These are phyloP conservation scores for Syngnathus scovelli DNA, from an alignment of 2,113 vertebrate genomes.

Conservation along the genomic window DNA sequence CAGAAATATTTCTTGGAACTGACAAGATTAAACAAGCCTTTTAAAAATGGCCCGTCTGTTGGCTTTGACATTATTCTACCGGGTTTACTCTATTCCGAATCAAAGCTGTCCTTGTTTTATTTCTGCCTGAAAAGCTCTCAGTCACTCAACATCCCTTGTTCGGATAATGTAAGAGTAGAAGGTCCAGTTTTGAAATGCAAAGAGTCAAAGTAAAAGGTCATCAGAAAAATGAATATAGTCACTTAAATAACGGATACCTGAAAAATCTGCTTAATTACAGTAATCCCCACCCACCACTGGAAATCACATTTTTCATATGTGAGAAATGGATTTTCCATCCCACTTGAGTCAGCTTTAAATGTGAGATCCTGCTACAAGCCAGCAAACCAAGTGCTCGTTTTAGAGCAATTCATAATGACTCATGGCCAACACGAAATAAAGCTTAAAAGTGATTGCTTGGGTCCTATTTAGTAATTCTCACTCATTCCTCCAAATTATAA, in stretches of 20 bases:
- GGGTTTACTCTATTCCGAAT: no score
- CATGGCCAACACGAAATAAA: conserved; percentile 46
- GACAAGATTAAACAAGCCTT: no score
- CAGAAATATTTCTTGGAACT: no score
- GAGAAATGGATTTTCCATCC: conserved; percentile 23
- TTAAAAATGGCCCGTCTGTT: no score
- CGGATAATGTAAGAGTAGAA: no score
- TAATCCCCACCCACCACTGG: not conserved
- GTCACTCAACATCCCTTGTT: no score
- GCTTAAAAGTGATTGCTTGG: conserved; percentile 39
- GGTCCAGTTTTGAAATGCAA: no score
- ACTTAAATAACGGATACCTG: not conserved
- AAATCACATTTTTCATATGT: conserved; percentile 9
- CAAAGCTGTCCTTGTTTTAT: no score
- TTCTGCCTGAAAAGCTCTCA: no score
- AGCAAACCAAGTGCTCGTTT: conserved; percentile 40
- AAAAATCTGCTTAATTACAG: not conserved
- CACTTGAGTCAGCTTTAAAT: conserved; percentile 31
- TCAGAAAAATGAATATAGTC: not conserved
- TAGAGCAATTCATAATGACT: conserved; percentile 38
- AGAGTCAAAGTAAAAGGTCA: no score
- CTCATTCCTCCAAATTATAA: conserved; percentile 65
- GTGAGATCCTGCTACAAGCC: conserved; percentile 28
- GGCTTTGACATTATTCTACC: no score
- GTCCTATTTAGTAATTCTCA: conserved; percentile 57